Evolutionary conservation across 2,113 vertebrate genomes (phyloP).

Genomic region (Cnemophilus loriae): DNA sequence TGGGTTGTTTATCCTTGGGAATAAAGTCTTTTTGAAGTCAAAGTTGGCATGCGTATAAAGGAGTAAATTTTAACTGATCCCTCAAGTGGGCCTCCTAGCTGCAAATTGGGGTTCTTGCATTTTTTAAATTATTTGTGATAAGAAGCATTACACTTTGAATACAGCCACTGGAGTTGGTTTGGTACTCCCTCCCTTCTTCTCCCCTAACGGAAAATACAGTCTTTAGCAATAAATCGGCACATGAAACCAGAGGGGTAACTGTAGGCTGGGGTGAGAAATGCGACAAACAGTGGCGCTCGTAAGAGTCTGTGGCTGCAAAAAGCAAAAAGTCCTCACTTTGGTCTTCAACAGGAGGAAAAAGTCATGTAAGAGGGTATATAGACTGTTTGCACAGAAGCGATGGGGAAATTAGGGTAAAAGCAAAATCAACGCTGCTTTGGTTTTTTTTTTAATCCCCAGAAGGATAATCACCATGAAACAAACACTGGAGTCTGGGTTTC

Average conservation of each 20-base stretch:
- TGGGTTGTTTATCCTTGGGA: slow-evolving; percentile 98
- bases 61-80: slow-evolving; percentile 79
- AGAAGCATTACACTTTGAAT: slow-evolving; percentile 71
- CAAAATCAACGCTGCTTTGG: neutral
- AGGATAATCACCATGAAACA: neutral
- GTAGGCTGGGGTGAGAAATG: neutral
- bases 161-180: slow-evolving; percentile 61
- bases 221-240: slow-evolving; percentile 22
- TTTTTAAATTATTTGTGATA: slow-evolving; percentile 72
- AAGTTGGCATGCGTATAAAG: slow-evolving; percentile 96
- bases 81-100: slow-evolving; percentile 75
- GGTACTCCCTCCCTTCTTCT: slow-evolving; percentile 19
- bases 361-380: neutral
- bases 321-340: neutral
- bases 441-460: neutral
- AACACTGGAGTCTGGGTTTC: neutral
- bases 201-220: neutral
- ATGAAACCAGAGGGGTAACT: slow-evolving; percentile 13
- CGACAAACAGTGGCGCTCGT: neutral
- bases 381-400: neutral
- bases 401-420: neutral
- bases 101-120: slow-evolving; percentile 74
- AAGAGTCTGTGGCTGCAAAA: neutral
- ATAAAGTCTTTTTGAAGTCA: slow-evolving; percentile 98
- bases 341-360: neutral